phyloP scores from a whole-genome alignment of 2,113 vertebrate genomes.

The Calyptomena viridis region DNA sequence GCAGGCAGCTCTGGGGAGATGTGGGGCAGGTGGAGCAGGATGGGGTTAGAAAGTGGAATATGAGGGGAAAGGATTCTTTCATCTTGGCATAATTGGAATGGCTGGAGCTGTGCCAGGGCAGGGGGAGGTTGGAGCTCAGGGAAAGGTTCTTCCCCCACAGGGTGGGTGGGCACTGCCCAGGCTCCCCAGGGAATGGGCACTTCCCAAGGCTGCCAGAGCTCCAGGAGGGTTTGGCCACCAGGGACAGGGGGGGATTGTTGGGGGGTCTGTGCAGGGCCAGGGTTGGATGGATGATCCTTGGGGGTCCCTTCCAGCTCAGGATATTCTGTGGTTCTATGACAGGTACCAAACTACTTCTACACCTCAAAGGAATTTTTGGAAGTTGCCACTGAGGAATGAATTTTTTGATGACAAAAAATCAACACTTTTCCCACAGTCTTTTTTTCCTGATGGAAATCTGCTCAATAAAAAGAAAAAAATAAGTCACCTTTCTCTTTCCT shows the following conservation, averaged over 20 bases:
- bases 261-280: background rate
- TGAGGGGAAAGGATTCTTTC: background rate
- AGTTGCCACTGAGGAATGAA: background rate
- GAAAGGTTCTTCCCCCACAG: too few relatives aligned
- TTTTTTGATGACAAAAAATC: background rate
- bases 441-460: background rate
- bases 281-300: rapidly evolving
- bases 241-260: background rate
- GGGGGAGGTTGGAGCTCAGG: rapidly evolving
- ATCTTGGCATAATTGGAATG: rapidly evolving
- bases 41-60: background rate
- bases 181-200: too few relatives aligned
- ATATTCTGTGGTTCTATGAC: rapidly evolving
- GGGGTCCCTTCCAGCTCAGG: background rate
- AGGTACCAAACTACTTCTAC: background rate
- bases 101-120: background rate
- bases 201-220: background rate
- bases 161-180: too few relatives aligned
- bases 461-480: background rate
- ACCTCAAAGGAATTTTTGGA: background rate
- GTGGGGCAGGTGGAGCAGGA: background rate
- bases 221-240: background rate
- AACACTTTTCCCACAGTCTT: background rate
- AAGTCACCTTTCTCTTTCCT: background rate
- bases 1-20: background rate